phyloP scores from a whole-genome alignment of 2,113 vertebrate species.

The Eurystomus gularis region DNA sequence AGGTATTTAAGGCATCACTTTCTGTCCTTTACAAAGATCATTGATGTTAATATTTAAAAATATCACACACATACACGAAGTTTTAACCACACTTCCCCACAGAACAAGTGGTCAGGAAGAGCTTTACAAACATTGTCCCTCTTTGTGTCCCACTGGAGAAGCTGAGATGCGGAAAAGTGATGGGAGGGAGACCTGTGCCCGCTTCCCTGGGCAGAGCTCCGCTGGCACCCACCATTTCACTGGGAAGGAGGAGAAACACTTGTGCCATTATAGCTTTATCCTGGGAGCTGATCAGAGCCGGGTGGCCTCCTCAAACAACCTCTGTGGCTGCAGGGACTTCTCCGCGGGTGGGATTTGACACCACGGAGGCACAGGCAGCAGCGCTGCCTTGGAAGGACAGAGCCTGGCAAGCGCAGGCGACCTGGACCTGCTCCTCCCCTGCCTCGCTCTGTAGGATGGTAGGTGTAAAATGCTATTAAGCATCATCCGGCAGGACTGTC shows the following conservation, averaged over 20 bases:
- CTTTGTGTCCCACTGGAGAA: neutral
- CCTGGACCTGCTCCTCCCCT: neutral
- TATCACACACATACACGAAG: neutral
- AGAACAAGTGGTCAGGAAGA: neutral
- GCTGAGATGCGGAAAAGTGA: neutral
- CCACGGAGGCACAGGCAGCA: neutral
- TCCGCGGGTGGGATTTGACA: neutral
- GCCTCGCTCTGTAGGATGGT: neutral
- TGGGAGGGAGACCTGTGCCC: neutral
- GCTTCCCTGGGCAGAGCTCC: neutral
- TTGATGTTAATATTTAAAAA: conserved; percentile 16
- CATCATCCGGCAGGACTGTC: neutral
- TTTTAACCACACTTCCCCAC: neutral
- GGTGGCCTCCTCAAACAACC: neutral
- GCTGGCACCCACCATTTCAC: neutral
- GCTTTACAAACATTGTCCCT: neutral
- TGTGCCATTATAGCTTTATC: neutral
- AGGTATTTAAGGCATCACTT: conserved; percentile 30
- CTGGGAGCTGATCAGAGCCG: neutral
- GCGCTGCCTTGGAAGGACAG: too few relatives aligned
- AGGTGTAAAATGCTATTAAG: neutral
- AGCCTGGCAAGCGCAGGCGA: neutral
- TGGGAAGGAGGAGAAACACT: neutral
- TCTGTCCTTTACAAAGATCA: neutral
- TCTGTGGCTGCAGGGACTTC: neutral